Base-by-base conservation (phyloP, 2,797 vertebrate species). In the Leuciscus waleckii region DNA sequence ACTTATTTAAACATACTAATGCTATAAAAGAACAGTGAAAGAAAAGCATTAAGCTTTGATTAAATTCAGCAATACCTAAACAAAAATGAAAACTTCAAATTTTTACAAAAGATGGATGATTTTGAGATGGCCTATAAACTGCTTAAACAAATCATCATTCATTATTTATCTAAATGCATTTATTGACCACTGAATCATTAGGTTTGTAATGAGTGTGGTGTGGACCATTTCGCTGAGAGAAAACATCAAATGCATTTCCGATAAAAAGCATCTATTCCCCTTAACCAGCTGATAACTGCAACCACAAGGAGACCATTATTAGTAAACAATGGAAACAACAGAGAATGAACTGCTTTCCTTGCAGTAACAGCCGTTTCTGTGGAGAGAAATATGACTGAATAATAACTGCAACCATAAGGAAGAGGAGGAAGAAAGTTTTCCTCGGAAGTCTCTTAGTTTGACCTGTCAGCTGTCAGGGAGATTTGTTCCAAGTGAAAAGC, bases 101-200 rank as follows among this genome's bases (percentile, higher is more conserved):
- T 43, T 54, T 78, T n/a, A 19, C 63, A 78, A 84, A 78, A 35
- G 79, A 69, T 32, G 6, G 54, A 65, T 54, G 14, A 68, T 75
- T 74, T 86, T 87, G 82, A 81, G 41, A 78, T 69, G 67, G 61
- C 29, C 35, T 49, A n/a, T 74, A 84, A 75, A 81, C 78, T 77
- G 39, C 14, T 75, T 46, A 74, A 85, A 68, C 81, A 85, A 81
- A 88, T 81, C 84, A 82, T 82, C 83, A 56, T 90, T 85, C 67
- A 84, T 89, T 87, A 88, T 89, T 89, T 68, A 88, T 75, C 77
- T 70, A 79, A 85, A 86, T 79, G 86, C 81, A 86, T 67, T 71
- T 83, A 86, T 83, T 88, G 79, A 87, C 43, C 76, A 17, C 77
- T 51, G 80, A 84, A 76, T 84, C 84, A 82, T 89, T 86, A 54